Conservation (phyloP, 2,888 invertebrate species). For the Zaprionus bogoriensis region DNA sequence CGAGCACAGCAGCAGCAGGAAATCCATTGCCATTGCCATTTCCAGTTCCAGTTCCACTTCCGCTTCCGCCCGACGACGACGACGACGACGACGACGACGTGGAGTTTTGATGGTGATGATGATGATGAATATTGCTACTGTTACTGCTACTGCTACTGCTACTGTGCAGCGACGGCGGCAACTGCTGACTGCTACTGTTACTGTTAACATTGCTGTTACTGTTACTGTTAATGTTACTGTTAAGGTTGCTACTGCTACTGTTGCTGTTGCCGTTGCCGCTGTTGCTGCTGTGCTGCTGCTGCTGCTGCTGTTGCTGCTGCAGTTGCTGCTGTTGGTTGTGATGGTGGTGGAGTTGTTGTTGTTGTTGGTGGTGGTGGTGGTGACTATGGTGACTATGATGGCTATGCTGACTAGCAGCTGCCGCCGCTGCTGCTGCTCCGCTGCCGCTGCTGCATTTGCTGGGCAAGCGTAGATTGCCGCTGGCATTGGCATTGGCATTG, state of each 20-base stretch:
- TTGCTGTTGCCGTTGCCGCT: constrained; percentile 8
- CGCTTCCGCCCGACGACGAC: constrained; percentile 61
- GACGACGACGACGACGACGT: constrained; percentile 67
- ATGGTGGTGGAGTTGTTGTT: constrained; percentile 37
- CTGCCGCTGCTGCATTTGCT: constrained; percentile 32
- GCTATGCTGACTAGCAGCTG: constrained; percentile 63
- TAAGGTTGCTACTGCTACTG: constrained; percentile 11
- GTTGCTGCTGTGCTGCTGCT: constrained; percentile 12
- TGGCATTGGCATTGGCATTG: constrained; percentile 49
- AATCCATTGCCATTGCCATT: constrained; percentile 74
- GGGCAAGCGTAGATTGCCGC: constrained; percentile 17
- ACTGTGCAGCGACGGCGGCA: constrained; percentile 27
- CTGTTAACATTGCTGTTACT: constrained; percentile 33
- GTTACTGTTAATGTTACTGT: constrained; percentile 22
- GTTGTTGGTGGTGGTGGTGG: constrained; percentile 44
- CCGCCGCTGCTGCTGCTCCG: too few relatives aligned
- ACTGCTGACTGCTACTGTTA: constrained; percentile 43
- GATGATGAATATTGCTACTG: constrained; percentile 54
- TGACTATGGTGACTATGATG: constrained; percentile 57
- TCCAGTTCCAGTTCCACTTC: constrained; percentile 74
- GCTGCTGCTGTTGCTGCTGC: constrained; percentile 6
- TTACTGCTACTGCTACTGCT: constrained; percentile 42
- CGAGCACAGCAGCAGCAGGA: constrained; percentile 55
- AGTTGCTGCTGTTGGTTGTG: constrained; percentile 24
- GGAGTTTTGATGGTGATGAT: constrained; percentile 60